Base-by-base conservation (phyloP, 2,888 invertebrate genomes). In the Lasioglossum morio region DNA sequence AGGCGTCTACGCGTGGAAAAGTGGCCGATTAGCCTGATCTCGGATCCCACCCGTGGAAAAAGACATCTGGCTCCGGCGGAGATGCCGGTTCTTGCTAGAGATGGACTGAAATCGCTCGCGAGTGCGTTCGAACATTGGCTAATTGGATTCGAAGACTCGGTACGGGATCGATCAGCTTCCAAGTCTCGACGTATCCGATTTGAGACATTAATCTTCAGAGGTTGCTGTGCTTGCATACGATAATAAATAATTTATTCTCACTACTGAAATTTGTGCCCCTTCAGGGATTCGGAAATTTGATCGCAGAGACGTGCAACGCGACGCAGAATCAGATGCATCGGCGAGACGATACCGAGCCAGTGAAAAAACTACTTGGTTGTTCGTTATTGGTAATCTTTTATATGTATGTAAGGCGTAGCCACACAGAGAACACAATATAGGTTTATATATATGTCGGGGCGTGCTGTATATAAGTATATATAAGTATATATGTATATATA, bases 61-160 rank as follows among this genome's bases (percentile, higher is more conserved):
- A 82, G 77, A 81, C 82, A 87, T 87, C 87, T 85, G 87, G 84
- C 23, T 16, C 16, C 75, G 48, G 60, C 60, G 46, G 57, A 10
- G 37, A 63, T 27, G 16, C 40, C 23, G 40, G 53, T 12, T 12
- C 7, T 10, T 16, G 2, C 16, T 30, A 16, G 30, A 14, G 60
- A 60, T 5, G 27, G 60, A 7, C 30, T 16, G 5, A 1, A 63
- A 63, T 63, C 12, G 14, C 60, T 63, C 30, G 60, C 60, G 60
- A 63, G 30, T 2, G 60, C 14, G 30, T 16, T 63, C 60, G 30
- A 63, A 30, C 27, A 63, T 63, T 63, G 7, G 27, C 14, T 63
- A 63, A 63, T 63, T 63, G 60, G 60, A 63, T 63, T 30, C 0
- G 30, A 63, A 63, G 27, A 30, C 27, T 14, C 12, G 4, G n/a